Evolutionary conservation across 2,888 invertebrate genomes (phyloP).

Genomic region (Phyto melanocephala): DNA sequence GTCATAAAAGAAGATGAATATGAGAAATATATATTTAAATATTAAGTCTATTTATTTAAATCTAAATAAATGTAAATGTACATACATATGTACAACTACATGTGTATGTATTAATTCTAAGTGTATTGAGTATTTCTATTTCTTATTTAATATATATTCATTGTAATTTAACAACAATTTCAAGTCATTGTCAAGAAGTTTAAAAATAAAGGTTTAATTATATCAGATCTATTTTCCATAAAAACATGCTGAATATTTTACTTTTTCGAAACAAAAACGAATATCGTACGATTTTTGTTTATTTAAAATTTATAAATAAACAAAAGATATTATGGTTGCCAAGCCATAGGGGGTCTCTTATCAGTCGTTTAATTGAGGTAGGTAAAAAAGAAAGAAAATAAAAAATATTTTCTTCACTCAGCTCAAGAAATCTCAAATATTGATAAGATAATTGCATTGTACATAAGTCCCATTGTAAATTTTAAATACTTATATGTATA

Average conservation of each 20-base stretch:
- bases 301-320: neutral
- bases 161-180: neutral
- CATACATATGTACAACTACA: too few relatives aligned
- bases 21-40: too few relatives aligned
- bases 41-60: too few relatives aligned
- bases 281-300: conserved; percentile 46
- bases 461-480: too few relatives aligned
- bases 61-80: too few relatives aligned
- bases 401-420: neutral
- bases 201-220: too few relatives aligned
- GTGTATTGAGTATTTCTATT: neutral
- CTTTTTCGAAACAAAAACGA: neutral
- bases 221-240: too few relatives aligned
- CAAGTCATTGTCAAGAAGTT: neutral
- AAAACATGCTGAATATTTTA: neutral
- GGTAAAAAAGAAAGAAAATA: conserved; percentile 1
- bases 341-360: conserved; percentile 21
- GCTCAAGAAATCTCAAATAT: neutral
- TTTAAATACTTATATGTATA: too few relatives aligned
- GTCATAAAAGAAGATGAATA: too few relatives aligned
- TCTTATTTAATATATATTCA: neutral
- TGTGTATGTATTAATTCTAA: too few relatives aligned
- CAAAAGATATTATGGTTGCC: neutral
- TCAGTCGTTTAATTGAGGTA: conserved; percentile 8
- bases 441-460: neutral